Evolutionary conservation across 2,113 vertebrate genomes (phyloP).

Genomic region (Balaeniceps rex): DNA sequence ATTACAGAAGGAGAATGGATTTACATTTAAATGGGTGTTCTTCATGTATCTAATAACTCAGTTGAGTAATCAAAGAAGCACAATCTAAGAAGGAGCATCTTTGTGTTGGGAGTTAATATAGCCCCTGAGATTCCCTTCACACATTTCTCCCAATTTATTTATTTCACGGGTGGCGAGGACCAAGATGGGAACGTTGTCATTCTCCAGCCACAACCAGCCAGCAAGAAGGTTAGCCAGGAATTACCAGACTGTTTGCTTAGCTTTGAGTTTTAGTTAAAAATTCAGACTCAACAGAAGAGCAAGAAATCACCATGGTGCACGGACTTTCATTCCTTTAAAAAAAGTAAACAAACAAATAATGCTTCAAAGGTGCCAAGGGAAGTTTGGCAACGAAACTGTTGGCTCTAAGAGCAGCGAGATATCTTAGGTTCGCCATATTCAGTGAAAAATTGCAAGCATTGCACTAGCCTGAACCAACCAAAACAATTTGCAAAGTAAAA

Average conservation of each 20-base stretch:
- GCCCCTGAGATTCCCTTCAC: not conserved
- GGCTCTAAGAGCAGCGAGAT: not conserved
- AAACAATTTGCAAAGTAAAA: not conserved
- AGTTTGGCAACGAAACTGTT: not conserved
- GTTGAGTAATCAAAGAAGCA: conserved; percentile 29
- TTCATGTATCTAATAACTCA: conserved; percentile 28
- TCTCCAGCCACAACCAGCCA: not conserved
- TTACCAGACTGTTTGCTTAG: not conserved
- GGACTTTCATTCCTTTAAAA: not conserved
- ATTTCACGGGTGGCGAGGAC: not conserved
- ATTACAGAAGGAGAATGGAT: not conserved
- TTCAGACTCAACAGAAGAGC: not conserved
- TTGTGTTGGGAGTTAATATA: not conserved
- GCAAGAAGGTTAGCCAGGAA: not conserved
- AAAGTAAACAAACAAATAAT: not conserved
- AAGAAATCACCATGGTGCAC: not conserved
- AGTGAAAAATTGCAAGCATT: not conserved
- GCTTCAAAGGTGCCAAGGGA: not conserved
- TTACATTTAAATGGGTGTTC: conserved; percentile 51
- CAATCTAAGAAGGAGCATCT: not conserved
- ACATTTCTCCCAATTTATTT: not conserved
- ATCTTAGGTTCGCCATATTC: not conserved
- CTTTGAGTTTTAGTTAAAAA: not conserved
- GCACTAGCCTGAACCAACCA: not conserved
- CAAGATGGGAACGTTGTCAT: not conserved